These are phyloP conservation scores for Berghia stephanieae DNA, from an alignment of 1,140 invertebrate species.

Conservation along the genomic window DNA sequence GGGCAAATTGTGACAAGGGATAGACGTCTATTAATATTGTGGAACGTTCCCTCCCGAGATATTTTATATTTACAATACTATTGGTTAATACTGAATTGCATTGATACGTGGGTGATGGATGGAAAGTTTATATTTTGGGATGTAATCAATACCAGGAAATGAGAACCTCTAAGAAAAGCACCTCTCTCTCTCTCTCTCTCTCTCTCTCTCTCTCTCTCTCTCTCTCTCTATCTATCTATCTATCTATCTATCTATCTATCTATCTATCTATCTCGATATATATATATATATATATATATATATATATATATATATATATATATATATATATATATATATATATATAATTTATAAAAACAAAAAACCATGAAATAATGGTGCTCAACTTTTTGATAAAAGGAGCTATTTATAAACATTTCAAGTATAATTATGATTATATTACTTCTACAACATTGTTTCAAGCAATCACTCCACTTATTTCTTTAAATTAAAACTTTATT, in stretches of 20 bases:
- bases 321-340: background rate
- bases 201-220: slow-evolving; percentile 11
- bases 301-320: background rate
- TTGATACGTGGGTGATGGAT: background rate
- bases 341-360: too few relatives aligned
- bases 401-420: too few relatives aligned
- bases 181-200: background rate
- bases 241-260: background rate
- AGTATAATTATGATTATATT: too few relatives aligned
- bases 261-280: background rate
- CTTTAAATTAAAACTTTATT: too few relatives aligned
- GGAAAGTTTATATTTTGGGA: background rate
- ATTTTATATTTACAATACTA: too few relatives aligned
- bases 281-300: too few relatives aligned
- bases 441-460: too few relatives aligned
- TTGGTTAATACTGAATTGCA: background rate
- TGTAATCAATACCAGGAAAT: background rate
- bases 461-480: too few relatives aligned
- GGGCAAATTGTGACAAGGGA: too few relatives aligned
- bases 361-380: too few relatives aligned
- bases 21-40: background rate
- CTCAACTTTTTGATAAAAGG: too few relatives aligned
- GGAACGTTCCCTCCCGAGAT: background rate
- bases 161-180: background rate
- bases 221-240: slow-evolving; percentile 16